These are phyloP conservation scores for Augiades crinisus DNA, from an alignment of 2,888 invertebrate genomes.

Conservation along the genomic window DNA sequence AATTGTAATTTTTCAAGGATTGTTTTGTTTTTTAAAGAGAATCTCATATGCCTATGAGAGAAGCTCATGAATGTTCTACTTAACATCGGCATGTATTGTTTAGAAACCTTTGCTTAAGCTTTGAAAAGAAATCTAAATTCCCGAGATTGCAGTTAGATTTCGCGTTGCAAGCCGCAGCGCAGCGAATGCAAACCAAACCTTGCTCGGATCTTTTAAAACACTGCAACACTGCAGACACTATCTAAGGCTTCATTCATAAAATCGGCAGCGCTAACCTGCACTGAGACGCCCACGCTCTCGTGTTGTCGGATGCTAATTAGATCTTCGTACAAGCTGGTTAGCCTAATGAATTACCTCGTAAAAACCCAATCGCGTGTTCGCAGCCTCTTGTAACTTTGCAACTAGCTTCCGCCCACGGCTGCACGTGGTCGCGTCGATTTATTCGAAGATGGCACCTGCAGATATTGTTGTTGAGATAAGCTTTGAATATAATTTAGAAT, in stretches of 20 bases:
- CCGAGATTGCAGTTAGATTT: too few species aligned
- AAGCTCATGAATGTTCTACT: too few species aligned
- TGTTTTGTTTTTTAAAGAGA: too few species aligned
- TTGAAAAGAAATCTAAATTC: too few species aligned
- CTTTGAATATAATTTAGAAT: not conserved
- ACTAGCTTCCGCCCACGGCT: conserved; percentile 13
- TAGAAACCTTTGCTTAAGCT: too few species aligned
- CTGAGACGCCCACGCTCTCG: conserved; percentile 48
- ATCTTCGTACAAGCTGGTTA: conserved; percentile 53
- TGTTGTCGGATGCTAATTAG: conserved; percentile 59
- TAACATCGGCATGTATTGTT: too few species aligned
- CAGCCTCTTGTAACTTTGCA: conserved; percentile 18
- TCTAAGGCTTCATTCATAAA: conserved; percentile 14
- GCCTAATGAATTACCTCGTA: conserved; percentile 66
- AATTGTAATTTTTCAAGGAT: too few species aligned
- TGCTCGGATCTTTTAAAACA: too few species aligned
- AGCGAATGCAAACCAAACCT: too few species aligned
- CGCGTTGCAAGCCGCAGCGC: too few species aligned
- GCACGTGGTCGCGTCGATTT: conserved; percentile 9
- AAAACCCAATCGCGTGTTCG: conserved; percentile 42
- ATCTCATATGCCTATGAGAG: too few species aligned
- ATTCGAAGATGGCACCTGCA: conserved; percentile 2
- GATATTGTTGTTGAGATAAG: not conserved
- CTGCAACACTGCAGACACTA: not conserved
- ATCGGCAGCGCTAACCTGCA: conserved; percentile 30